Evolutionary conservation across 2,113 vertebrate species (phyloP), one percentile per base, ranked within the genome.

Genomic region (Hippoglossus stenolepis): DNA sequence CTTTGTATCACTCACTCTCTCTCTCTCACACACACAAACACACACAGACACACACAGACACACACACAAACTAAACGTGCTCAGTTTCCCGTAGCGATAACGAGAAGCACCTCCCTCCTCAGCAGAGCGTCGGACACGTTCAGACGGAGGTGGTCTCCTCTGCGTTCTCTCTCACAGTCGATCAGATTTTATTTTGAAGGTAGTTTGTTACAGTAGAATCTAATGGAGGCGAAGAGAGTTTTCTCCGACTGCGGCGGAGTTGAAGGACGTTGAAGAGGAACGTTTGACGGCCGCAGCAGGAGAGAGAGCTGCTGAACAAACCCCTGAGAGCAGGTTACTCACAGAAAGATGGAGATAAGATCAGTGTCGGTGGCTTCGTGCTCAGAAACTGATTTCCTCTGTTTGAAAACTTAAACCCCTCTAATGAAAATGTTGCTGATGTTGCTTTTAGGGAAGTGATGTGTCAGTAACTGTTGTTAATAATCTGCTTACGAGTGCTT

Each of bases 31-130:
- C 63, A 65, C 28, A 56, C 67, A 65, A 53, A 61, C 66, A 80
- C 61, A 68, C 70, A 73, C 26, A 58, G 5, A 31, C 31, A 31
- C 24, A 45, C 73, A 74, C 64, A 53, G 51, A 66, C 63, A 65
- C 47, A 68, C 70, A 73, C 38, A 58, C 68, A 47, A 61, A 73
- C 75, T 53, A 2, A 43, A 40, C 70, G 20, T 0, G 20, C 58
- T 47, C 73, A 70, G 54, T 73, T 77, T 79, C 43, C 53, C 69
- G 2, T 68, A 15, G 65, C 67, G 66, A 80, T 80, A 80, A 68
- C 56, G 38, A 9, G 35, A 78, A 73, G 64, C 71, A 21, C 75
- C 65, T 79, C 75, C 77, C 80, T 72, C 67, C 68, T 18, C 58
- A 65, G 65, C 59, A 10, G 68, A 65, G 65, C 83, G 53, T 75